phyloP scores from a whole-genome alignment of 1,140 invertebrate species.

The Berghia stephanieae region DNA sequence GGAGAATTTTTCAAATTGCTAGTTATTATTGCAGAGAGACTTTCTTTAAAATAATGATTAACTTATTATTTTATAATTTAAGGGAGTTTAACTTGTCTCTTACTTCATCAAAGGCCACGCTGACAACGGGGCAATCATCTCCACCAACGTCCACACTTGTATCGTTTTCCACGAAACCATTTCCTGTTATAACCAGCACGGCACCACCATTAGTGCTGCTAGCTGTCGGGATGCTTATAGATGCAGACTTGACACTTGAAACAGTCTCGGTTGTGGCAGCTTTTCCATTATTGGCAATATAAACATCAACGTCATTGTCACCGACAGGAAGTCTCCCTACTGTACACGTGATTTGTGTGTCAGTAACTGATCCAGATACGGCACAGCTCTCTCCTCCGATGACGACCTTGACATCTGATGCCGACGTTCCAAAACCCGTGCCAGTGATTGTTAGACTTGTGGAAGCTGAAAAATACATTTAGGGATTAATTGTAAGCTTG shows the following conservation, averaged over 20 bases:
- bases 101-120: neutral
- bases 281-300: conserved; percentile 21
- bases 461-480: conserved; percentile 38
- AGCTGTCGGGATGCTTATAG: conserved; percentile 28
- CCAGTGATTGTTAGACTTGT: conserved; percentile 45
- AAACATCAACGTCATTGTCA: conserved; percentile 17
- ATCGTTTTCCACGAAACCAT: conserved; percentile 39
- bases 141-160: conserved; percentile 41
- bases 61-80: too few species aligned
- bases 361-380: conserved; percentile 15
- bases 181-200: conserved; percentile 37
- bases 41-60: neutral
- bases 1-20: neutral
- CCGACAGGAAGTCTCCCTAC: conserved; percentile 34
- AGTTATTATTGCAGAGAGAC: neutral
- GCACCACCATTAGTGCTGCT: conserved; percentile 44
- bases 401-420: conserved; percentile 36
- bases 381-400: conserved; percentile 38
- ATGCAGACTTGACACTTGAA: conserved; percentile 16
- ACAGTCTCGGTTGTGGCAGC: conserved; percentile 15
- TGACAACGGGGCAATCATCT: conserved; percentile 5
- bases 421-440: conserved; percentile 38
- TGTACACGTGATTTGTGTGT: conserved; percentile 38
- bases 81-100: too few species aligned
- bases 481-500: conserved; percentile 20